Conservation (phyloP, 2,113 vertebrate genomes). For the Daboia siamensis region DNA sequence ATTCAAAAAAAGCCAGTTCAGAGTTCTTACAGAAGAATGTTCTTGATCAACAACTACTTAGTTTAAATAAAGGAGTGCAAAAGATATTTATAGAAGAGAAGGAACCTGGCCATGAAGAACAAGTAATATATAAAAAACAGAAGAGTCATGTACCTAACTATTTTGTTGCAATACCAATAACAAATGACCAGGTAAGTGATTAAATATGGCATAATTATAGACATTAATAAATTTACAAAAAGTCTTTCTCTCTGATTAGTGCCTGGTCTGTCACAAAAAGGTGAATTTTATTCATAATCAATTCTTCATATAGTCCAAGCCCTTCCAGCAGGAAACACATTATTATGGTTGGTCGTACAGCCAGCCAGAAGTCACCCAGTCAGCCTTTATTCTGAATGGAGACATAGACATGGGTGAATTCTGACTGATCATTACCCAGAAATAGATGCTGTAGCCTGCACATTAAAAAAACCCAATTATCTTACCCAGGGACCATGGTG, state of each 20-base stretch:
- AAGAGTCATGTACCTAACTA: constrained; percentile 49
- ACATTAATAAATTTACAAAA: not conserved
- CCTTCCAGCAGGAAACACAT: not conserved
- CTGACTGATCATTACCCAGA: not conserved
- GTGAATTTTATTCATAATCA: not conserved
- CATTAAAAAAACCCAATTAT: not conserved
- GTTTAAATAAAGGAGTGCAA: not conserved
- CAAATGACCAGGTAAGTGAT: constrained; percentile 55
- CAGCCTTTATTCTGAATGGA: not conserved
- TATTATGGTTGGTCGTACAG: not conserved
- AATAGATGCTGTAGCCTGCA: not conserved
- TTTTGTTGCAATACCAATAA: constrained; percentile 60
- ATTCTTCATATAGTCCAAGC: not conserved
- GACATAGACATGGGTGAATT: not conserved
- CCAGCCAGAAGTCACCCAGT: not conserved
- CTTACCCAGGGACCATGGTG: not conserved
- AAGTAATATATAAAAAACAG: constrained; percentile 20
- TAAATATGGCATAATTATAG: not conserved
- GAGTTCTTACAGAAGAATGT: not conserved
- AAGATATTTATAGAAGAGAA: not conserved
- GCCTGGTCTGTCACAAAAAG: not conserved
- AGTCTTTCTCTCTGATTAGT: not conserved
- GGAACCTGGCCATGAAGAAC: not conserved
- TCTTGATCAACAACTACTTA: not conserved
- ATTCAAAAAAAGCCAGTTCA: not conserved